Conservation (phyloP, 2,113 vertebrate species). For the Nycticorax nycticorax region DNA sequence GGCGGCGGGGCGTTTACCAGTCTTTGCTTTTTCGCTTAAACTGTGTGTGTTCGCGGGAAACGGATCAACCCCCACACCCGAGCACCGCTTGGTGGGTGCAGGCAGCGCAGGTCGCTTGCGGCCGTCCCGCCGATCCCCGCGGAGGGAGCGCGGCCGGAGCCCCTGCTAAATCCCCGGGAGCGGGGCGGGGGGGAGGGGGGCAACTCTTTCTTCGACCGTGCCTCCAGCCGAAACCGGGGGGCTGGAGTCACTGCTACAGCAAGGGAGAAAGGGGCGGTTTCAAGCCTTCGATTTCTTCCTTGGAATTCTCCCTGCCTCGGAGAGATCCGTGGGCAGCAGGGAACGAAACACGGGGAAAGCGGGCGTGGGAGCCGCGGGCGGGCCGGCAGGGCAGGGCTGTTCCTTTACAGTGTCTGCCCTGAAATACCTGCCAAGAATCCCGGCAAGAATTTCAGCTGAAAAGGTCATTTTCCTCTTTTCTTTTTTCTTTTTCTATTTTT, state of each 20-base stretch:
- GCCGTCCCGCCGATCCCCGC: not conserved
- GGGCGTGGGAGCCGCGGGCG: not conserved
- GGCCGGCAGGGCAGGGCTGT: not conserved
- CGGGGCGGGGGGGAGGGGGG: no score
- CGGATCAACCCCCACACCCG: not conserved
- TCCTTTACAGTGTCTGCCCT: not conserved
- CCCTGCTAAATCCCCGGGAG: not conserved
- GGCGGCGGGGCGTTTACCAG: not conserved
- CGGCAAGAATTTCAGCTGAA: not conserved
- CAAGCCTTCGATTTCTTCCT: not conserved
- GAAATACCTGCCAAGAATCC: not conserved
- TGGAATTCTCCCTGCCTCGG: not conserved
- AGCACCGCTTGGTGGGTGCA: not conserved
- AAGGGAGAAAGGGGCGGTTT: not conserved
- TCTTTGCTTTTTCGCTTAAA: not conserved
- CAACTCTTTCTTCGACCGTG: not conserved
- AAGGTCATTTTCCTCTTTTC: not conserved
- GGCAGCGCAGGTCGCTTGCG: not conserved
- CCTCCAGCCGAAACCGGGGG: not conserved
- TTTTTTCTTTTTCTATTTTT: fast-evolving
- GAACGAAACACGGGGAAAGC: not conserved
- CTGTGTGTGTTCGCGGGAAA: not conserved
- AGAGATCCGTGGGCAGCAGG: not conserved
- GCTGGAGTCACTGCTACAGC: not conserved
- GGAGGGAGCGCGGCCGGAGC: not conserved